phyloP scores from a whole-genome alignment of 1,140 invertebrate genomes.

The Dreissena polymorpha region DNA sequence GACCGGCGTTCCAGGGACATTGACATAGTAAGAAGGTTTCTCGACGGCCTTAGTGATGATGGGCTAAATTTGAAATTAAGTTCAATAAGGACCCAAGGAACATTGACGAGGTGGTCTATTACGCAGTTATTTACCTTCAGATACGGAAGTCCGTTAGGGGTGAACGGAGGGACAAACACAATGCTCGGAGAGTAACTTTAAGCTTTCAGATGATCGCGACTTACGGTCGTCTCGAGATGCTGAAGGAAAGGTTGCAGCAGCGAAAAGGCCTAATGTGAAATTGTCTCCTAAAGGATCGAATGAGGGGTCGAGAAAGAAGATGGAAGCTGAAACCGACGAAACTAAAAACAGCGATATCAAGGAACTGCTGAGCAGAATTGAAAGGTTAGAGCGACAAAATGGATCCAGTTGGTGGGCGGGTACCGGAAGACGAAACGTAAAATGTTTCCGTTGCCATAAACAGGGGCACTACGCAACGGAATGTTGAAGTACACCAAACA shows the following conservation, averaged over 20 bases:
- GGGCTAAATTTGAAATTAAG: conserved; percentile 35
- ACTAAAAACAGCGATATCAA: not conserved
- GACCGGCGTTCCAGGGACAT: conserved; percentile 28
- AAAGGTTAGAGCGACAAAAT: not conserved
- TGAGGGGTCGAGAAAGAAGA: not conserved
- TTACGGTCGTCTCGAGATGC: not conserved
- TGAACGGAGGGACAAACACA: not conserved
- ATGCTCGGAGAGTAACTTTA: not conserved
- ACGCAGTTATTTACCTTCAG: conserved; percentile 27
- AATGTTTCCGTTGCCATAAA: conserved; percentile 30
- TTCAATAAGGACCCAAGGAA: conserved; percentile 42
- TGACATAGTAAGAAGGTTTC: conserved; percentile 44
- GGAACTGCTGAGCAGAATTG: conserved; percentile 2
- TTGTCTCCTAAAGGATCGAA: not conserved
- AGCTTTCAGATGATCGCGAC: not conserved
- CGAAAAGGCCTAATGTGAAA: not conserved
- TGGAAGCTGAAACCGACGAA: not conserved
- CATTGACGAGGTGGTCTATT: conserved; percentile 43
- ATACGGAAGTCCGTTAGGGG: conserved; percentile 5
- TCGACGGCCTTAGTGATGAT: conserved; percentile 29
- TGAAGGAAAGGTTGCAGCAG: not conserved
- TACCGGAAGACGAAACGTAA: not conserved
- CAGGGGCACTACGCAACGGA: conserved; percentile 26
- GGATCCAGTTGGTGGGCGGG: not conserved
- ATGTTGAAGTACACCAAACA: not conserved